Percentiles rank a stretch among this genome's conserved stretches.
These are phyloP conservation scores for Acanthococcus lagerstroemiae DNA, from an alignment of 2,888 invertebrate species.

Conservation along the genomic window DNA sequence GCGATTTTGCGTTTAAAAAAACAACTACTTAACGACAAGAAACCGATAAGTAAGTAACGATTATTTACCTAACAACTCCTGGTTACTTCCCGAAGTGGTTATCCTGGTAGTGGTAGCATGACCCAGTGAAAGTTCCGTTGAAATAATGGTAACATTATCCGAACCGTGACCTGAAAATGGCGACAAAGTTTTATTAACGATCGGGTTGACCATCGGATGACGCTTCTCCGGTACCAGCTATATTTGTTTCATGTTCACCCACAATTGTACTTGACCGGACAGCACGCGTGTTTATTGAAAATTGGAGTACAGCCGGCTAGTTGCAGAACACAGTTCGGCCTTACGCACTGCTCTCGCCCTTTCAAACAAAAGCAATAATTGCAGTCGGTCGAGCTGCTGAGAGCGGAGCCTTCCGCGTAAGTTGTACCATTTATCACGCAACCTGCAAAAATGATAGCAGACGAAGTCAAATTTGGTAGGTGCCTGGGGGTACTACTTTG, in stretches of 20 bases:
- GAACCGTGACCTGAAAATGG: constrained; percentile 35
- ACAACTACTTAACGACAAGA: too few relatives aligned
- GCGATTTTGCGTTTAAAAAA: too few relatives aligned
- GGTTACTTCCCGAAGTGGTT: not conserved
- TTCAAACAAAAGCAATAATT: constrained; percentile 76
- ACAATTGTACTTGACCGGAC: constrained; percentile 72
- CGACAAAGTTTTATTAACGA: too few relatives aligned
- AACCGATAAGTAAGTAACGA: too few relatives aligned
- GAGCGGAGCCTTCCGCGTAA: constrained; percentile 71
- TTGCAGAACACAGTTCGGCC: constrained; percentile 66
- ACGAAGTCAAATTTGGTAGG: too few relatives aligned
- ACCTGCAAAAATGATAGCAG: constrained; percentile 46
- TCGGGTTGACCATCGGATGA: too few relatives aligned
- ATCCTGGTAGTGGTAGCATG: not conserved
- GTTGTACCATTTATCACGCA: constrained; percentile 61
- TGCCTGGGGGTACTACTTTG: too few relatives aligned
- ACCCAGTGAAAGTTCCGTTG: not conserved
- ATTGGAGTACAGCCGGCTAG: constrained; percentile 59
- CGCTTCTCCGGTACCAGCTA: too few relatives aligned
- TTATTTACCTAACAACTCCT: constrained; percentile 8
- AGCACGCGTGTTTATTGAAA: constrained; percentile 58
- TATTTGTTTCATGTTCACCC: constrained; percentile 37
- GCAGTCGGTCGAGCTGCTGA: constrained; percentile 67
- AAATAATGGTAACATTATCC: constrained; percentile 20
- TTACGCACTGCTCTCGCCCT: constrained; percentile 63